Evolutionary conservation across 2,113 vertebrate species (phyloP).

Genomic region (Clarias gariepinus): DNA sequence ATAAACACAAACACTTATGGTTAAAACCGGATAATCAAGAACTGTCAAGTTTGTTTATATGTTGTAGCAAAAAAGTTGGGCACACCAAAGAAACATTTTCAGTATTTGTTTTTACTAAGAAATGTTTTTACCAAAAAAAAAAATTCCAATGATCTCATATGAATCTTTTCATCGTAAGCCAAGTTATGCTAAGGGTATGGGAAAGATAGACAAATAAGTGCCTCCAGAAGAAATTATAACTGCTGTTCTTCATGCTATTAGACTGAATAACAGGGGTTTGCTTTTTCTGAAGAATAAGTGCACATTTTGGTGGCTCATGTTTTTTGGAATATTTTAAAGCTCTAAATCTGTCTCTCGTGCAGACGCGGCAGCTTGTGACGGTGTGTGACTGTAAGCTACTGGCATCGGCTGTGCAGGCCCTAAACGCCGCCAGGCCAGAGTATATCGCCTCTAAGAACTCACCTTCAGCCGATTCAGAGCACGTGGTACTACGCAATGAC

Average conservation of each 20-base stretch:
- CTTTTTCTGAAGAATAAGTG: neutral
- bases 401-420: constrained; percentile 89
- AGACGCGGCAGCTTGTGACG: constrained; percentile 93
- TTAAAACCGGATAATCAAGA: too few relatives aligned
- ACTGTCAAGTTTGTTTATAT: neutral
- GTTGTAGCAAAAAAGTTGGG: too few relatives aligned
- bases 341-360: neutral
- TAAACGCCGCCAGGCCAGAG: constrained; percentile 91
- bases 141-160: too few relatives aligned
- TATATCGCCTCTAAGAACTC: constrained; percentile 95
- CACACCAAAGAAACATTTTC: too few relatives aligned
- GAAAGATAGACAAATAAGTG: too few relatives aligned
- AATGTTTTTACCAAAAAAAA: too few relatives aligned
- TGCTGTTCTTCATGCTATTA: neutral
- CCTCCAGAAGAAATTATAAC: too few relatives aligned
- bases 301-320: neutral
- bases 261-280: neutral
- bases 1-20: too few relatives aligned
- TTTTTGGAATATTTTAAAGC: neutral
- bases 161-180: too few relatives aligned
- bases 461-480: constrained; percentile 88
- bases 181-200: too few relatives aligned
- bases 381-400: constrained; percentile 96
- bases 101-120: too few relatives aligned
- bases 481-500: constrained; percentile 94